phyloP scores from a whole-genome alignment of 2,888 invertebrate species.

The Pardosa pseudoannulata region DNA sequence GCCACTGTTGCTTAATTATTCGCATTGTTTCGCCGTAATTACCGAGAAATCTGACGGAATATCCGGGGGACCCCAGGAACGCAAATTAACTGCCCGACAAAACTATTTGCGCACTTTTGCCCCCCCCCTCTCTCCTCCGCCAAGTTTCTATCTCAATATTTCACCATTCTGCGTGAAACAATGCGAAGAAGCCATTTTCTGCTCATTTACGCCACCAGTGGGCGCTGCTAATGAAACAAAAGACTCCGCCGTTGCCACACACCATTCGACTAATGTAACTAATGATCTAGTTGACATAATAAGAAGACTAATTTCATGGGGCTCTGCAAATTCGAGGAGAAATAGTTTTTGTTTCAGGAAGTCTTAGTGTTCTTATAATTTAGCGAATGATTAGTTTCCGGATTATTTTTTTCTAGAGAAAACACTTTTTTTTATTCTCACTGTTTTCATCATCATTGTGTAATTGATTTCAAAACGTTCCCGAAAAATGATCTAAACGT shows the following conservation, averaged over 20 bases:
- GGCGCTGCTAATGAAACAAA: slow-evolving; percentile 62
- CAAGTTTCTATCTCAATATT: slow-evolving; percentile 46
- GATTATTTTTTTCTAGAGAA: neutral
- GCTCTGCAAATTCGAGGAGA: slow-evolving; percentile 22
- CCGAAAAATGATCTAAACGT: neutral
- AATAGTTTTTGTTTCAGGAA: slow-evolving; percentile 57
- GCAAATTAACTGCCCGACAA: slow-evolving; percentile 69
- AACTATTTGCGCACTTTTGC: slow-evolving; percentile 63
- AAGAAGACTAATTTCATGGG: slow-evolving; percentile 68
- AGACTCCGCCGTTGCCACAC: slow-evolving; percentile 35
- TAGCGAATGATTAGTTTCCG: neutral
- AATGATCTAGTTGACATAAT: slow-evolving; percentile 69
- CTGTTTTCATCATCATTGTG: neutral
- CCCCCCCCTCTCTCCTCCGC: neutral
- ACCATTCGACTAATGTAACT: slow-evolving; percentile 61
- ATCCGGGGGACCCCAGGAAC: slow-evolving; percentile 47
- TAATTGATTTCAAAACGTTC: neutral
- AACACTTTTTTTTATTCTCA: neutral
- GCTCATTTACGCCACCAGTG: slow-evolving; percentile 50
- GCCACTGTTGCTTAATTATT: slow-evolving; percentile 60
- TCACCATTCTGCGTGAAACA: slow-evolving; percentile 56
- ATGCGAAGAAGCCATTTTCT: slow-evolving; percentile 36
- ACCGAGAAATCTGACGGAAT: slow-evolving; percentile 63
- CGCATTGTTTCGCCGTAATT: slow-evolving; percentile 68
- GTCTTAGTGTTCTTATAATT: neutral